These are phyloP conservation scores for Neotoxoptera formosana DNA, from an alignment of 1,140 invertebrate genomes.

Conservation along the genomic window DNA sequence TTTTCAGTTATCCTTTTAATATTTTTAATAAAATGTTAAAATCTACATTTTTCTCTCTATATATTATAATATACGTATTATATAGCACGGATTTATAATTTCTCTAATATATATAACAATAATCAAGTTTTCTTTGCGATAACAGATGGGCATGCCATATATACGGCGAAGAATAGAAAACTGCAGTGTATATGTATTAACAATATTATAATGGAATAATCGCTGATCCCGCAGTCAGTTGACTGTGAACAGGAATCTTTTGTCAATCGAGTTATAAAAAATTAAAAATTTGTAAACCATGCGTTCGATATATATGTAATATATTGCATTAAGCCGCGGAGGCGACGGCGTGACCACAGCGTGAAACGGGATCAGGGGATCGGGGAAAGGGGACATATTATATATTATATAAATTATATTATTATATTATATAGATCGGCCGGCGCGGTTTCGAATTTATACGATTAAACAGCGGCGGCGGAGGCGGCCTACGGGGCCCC, in stretches of 20 bases:
- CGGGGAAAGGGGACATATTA: not conserved
- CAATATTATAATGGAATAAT: not conserved
- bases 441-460: slow-evolving; percentile 27
- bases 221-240: not conserved
- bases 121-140: not conserved
- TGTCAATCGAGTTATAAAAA: not conserved
- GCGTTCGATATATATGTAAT: not conserved
- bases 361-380: slow-evolving; percentile 29
- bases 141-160: not conserved
- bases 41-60: no score
- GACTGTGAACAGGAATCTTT: not conserved
- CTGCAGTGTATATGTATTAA: not conserved
- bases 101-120: not conserved
- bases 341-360: not conserved
- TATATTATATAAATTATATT: no score
- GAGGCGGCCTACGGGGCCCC: not conserved
- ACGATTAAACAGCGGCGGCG: not conserved
- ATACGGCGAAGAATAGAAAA: not conserved
- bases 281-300: not conserved
- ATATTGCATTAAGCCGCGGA: not conserved
- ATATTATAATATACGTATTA: not conserved
- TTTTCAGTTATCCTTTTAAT: not conserved
- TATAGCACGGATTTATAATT: not conserved
- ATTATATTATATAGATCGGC: not conserved
- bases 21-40: not conserved